A percentile compares a stretch with the other conserved stretches of the same genome.
phyloP scores from a whole-genome alignment of 2,113 vertebrate genomes.

The Genyomyrus donnyi region DNA sequence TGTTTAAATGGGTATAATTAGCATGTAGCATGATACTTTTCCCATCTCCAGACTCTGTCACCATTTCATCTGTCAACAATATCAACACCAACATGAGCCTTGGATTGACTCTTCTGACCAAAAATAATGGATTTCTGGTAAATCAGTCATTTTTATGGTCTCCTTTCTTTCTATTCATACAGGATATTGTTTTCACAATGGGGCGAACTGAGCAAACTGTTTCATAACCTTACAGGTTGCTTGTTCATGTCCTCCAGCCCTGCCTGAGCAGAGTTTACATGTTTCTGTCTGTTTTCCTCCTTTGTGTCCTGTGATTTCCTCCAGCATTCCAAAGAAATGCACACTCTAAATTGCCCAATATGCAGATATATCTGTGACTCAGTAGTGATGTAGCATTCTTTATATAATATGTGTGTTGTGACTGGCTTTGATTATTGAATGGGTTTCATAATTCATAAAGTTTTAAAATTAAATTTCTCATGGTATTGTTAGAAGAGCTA shows the following conservation, averaged over 20 bases:
- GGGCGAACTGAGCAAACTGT: not conserved
- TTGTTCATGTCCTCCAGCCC: not conserved
- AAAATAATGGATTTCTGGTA: constrained; percentile 70
- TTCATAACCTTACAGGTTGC: not conserved
- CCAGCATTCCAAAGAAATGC: not conserved
- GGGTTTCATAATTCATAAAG: not conserved
- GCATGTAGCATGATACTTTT: not conserved
- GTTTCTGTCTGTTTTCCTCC: not conserved
- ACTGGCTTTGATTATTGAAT: not conserved
- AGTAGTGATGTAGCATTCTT: not conserved
- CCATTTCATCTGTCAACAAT: constrained; percentile 71
- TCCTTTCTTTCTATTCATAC: not conserved
- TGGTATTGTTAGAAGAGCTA: not conserved
- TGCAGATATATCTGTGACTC: not conserved
- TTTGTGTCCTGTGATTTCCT: not conserved
- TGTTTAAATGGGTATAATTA: not conserved
- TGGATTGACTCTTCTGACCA: constrained; percentile 71
- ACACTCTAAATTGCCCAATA: not conserved
- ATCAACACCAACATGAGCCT: constrained; percentile 73
- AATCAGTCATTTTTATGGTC: not conserved
- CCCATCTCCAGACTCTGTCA: constrained; percentile 60
- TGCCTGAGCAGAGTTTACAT: not conserved
- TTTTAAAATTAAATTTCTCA: not conserved
- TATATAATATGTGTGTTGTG: not conserved
- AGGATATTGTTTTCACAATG: not conserved